These are phyloP conservation scores for Lophius piscatorius DNA, from an alignment of 2,113 vertebrate genomes.

Conservation along the genomic window DNA sequence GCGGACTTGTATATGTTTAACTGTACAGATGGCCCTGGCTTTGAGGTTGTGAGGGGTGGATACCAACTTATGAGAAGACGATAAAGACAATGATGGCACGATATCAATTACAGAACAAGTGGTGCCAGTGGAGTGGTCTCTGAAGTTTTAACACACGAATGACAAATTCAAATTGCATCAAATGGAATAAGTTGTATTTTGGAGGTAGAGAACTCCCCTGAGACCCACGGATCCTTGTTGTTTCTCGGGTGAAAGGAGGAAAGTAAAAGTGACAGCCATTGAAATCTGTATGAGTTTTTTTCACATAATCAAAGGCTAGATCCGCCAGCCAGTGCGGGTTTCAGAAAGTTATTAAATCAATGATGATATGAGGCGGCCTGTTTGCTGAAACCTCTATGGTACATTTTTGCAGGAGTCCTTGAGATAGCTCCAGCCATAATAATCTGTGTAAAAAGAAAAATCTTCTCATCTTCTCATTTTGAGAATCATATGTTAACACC, in stretches of 20 bases:
- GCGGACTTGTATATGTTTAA: conserved; percentile 56
- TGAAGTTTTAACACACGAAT: conserved; percentile 20
- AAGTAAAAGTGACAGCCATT: conserved; percentile 1
- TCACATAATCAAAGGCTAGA: conserved; percentile 21
- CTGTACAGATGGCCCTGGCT: conserved; percentile 53
- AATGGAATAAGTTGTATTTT: not conserved
- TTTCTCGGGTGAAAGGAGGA: not conserved
- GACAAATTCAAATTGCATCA: conserved; percentile 7
- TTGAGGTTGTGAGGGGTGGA: conserved; percentile 29
- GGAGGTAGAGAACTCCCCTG: not conserved
- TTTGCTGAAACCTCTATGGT: too few relatives aligned
- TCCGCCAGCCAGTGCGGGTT: conserved; percentile 15
- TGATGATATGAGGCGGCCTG: conserved; percentile 4
- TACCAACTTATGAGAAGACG: conserved; percentile 56
- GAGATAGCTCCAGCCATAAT: conserved; percentile 58
- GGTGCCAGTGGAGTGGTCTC: conserved; percentile 12
- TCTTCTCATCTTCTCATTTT: conserved; percentile 62
- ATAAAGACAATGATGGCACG: conserved; percentile 35
- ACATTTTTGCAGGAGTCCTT: conserved; percentile 65
- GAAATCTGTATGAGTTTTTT: conserved; percentile 9
- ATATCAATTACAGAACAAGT: conserved; percentile 45
- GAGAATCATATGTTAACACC: conserved; percentile 65
- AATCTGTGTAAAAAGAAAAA: conserved; percentile 70
- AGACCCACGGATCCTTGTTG: conserved; percentile 9
- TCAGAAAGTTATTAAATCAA: conserved; percentile 26